Evolutionary conservation across 1,140 invertebrate genomes (phyloP), one percentile per base, ranked within the genome.

Genomic region (Drosophila sp.): DNA sequence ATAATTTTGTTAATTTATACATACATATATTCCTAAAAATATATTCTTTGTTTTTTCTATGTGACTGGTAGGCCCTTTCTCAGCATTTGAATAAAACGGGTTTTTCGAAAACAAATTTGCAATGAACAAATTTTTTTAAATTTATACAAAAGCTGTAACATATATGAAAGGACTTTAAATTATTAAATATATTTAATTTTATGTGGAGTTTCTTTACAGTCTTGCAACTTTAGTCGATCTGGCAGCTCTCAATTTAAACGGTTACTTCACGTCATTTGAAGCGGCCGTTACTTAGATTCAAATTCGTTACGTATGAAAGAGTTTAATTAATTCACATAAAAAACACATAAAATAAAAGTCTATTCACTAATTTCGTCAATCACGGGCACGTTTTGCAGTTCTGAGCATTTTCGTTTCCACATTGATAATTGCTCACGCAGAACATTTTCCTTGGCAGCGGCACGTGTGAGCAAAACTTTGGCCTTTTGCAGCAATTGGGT

Each of bases 401-500:
- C 91, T 2, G 91, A 92, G 32, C 91, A 92, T 61, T 91, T 92
- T 23, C 91, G 80, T 8, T 92, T 92, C 91, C 91, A 92, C 32
- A 79, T 35, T 6, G 72, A 50, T 0, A 92, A 56, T 44, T 91
- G 91, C 29, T 92, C 91, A 44, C 90, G 66, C 3, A 92, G 32
- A n/a, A 91, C 78, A 33, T 92, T 92, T 40, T 92, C 91, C 47
- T 92, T 92, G 29, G 90, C 91, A 2, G 91, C 91, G 2, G 91
- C 90, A 0, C 91, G 83, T 8, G 91, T 84, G n/a, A 92, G 60
- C 38, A 92, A 35, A 7, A 91, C 85, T 54, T 94, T 94, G 0
- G 94, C 93, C 81, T 93, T 94, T 58, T 93, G 92, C 25, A 94
- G 64, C 2, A 94, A 82, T 58, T 94, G 92, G 2, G 93, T 93